Base-by-base conservation (phyloP, 2,113 vertebrate genomes). In the Elephantulus edwardii region DNA sequence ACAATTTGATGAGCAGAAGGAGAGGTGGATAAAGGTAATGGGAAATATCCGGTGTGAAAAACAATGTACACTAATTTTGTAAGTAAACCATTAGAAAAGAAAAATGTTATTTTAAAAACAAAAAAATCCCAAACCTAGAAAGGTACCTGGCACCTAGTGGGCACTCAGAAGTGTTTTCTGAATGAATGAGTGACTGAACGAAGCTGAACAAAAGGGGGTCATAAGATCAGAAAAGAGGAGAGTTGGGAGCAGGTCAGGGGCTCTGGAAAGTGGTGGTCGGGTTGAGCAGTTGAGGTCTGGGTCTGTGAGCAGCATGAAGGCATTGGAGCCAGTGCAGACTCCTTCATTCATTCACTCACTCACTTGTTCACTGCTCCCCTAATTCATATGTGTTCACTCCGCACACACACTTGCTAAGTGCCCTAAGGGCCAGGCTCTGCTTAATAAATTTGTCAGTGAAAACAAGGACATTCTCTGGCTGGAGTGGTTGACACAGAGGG, bases 301-400 rank as follows among this genome's bases (percentile, higher is more conserved):
- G 35, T 42, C 28, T 3, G 1, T 6, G 19, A 30, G 54, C 54
- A 44, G 56, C n/a, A n/a, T n/a, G 78, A 30, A 35, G 42, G 22
- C 3, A 13, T 13, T 64, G 50, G 48, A 20, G 35, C 26, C 38
- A 5, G 38, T 40, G n/a, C 38, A 16, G 38, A 7, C 4, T 58
- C 6, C 2, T n/a, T n/a, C n/a, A n/a, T n/a, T n/a, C n/a, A n/a
- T n/a, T n/a, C n/a, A n/a, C n/a, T n/a, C n/a, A n/a, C 14, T 28
- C 33, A 1, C 11, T 9, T 79, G n/a, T 8, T 6, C 30, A 12
- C 3, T 60, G 19, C 0, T 7, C 40, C 22, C 5, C 22, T 4
- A 20, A 2, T 5, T 40, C 42, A 19, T 22, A 38, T 13, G 16
- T 64, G 35, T 24, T 56, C 68, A 24, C 20, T 62, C 26, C 40